A percentile compares a stretch with the other conserved stretches of the same genome.
Conservation (phyloP, 2,888 invertebrate genomes). For the Serripes groenlandicus region DNA sequence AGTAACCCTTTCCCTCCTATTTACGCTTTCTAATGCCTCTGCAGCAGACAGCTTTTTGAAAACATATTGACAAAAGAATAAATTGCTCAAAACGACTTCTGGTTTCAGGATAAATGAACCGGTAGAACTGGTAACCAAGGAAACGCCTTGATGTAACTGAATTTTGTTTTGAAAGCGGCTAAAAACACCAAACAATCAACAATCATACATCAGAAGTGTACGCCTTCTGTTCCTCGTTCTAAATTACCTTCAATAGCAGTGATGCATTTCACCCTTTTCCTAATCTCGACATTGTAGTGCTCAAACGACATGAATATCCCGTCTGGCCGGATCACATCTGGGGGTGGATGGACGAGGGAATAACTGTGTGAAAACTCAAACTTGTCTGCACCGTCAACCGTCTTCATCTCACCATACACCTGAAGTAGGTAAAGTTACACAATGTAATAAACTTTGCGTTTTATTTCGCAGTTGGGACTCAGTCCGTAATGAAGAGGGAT, state of each 20-base stretch:
- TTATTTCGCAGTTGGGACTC: too few species aligned
- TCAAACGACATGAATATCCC: conserved; percentile 99
- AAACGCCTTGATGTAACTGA: too few species aligned
- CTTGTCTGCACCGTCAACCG: conserved; percentile 89
- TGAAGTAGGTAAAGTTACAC: too few species aligned
- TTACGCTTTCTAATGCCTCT: not conserved
- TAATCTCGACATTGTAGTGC: conserved; percentile 98
- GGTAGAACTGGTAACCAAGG: too few species aligned
- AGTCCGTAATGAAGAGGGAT: too few species aligned
- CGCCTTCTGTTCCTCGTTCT: too few species aligned
- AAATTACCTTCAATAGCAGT: conserved; percentile 93
- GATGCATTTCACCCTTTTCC: conserved; percentile 98
- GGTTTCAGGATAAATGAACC: too few species aligned
- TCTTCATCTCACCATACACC: conserved; percentile 94
- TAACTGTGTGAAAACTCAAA: conserved; percentile 99
- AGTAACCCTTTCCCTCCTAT: not conserved
- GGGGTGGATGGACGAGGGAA: conserved; percentile 93
- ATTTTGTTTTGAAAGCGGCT: too few species aligned
- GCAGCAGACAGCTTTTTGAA: not conserved
- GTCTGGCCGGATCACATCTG: conserved; percentile 94
- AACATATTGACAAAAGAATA: not conserved
- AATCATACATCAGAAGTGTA: too few species aligned
- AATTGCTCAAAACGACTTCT: not conserved
- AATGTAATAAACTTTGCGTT: too few species aligned
- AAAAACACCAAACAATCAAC: too few species aligned